Base-by-base conservation (phyloP, 2,113 vertebrate species). In the Callopanchax toddi region DNA sequence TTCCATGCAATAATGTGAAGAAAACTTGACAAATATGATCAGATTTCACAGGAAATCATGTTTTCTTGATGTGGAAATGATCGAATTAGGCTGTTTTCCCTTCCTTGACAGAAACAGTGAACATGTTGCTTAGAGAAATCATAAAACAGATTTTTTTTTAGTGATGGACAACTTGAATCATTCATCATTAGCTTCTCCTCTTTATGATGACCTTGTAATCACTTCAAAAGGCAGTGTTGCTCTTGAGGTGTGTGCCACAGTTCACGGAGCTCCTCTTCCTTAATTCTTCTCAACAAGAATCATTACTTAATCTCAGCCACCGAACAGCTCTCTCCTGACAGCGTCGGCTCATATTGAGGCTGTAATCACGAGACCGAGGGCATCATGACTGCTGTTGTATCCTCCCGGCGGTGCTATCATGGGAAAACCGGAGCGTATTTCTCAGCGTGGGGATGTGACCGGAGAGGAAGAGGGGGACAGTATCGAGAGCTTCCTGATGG, bases 41-140 rank as follows among this genome's bases (percentile, higher is more conserved):
- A 51, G 58, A 80, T 87, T 89, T 87, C 71, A 22, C 70, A 8
- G 62, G 74, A 86, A 87, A 87, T 74, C 81, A 73, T 88, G 89
- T 87, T 72, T 82, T 69, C 81, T 26, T 86, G 77, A 89, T 91
- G 85, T 71, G 87, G 87, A 91, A 91, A 91, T 91, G 79, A 85
- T 87, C 85, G 59, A 76, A 89, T 90, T 87, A 88, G 83, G 79
- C 71, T 3, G 4, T 5, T 26, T 15, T 17, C 34, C 36, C 32
- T 46, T 13, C 5, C 71, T 18, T 73, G 62, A 37, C 6, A 64
- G 42, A 52, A 71, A 59, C 63, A 79, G 59, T 20, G 58, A 60
- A 58, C 23, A 0, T 18, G 48, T 46, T 23, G 34, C 57, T 46
- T 4, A 15, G 64, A 48, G 50, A 69, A 75, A 55, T 22, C 40